phyloP scores from a whole-genome alignment of 92 coral and sea anemone genomes.

The Diadumene lineata region DNA sequence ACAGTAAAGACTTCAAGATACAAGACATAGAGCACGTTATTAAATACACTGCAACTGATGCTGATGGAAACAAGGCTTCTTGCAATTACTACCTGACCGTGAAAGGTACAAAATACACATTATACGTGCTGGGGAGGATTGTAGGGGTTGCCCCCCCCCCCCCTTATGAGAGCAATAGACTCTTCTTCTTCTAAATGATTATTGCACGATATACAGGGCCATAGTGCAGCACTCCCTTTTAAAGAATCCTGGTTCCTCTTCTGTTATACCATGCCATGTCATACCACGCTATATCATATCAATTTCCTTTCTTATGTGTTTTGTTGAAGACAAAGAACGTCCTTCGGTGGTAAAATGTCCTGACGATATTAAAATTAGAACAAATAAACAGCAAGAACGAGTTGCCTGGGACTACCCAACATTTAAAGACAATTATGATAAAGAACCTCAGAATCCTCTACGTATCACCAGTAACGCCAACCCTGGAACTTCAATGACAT shows the following conservation, averaged over 20 bases:
- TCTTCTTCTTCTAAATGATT: no score
- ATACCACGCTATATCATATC: background rate
- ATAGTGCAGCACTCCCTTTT: background rate
- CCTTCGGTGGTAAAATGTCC: slow-evolving; percentile 86
- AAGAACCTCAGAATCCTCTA: slow-evolving; percentile 55
- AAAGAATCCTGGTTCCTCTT: background rate
- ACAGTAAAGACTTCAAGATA: slow-evolving; percentile 57
- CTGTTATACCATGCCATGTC: background rate
- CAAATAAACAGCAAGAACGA: slow-evolving; percentile 54
- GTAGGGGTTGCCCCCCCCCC: no score
- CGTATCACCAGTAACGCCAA: slow-evolving; percentile 68
- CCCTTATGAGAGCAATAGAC: no score
- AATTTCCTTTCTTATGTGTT: background rate
- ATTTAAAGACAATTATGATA: slow-evolving; percentile 84
- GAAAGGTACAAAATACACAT: slow-evolving; percentile 48
- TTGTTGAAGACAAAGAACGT: slow-evolving; percentile 76
- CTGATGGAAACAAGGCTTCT: slow-evolving; percentile 62
- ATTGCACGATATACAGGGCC: background rate
- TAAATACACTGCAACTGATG: slow-evolving; percentile 83
- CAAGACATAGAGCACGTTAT: slow-evolving; percentile 57
- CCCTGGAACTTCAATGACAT: slow-evolving; percentile 71
- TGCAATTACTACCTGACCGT: slow-evolving; percentile 76
- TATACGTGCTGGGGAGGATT: no score
- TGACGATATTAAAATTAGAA: slow-evolving; percentile 46
- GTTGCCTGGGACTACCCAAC: slow-evolving; percentile 82